A percentile compares a stretch with the other conserved stretches of the same genome.
These are phyloP conservation scores for Eudasyphora cyanicolor DNA, from an alignment of 2,888 invertebrate genomes.

Conservation along the genomic window DNA sequence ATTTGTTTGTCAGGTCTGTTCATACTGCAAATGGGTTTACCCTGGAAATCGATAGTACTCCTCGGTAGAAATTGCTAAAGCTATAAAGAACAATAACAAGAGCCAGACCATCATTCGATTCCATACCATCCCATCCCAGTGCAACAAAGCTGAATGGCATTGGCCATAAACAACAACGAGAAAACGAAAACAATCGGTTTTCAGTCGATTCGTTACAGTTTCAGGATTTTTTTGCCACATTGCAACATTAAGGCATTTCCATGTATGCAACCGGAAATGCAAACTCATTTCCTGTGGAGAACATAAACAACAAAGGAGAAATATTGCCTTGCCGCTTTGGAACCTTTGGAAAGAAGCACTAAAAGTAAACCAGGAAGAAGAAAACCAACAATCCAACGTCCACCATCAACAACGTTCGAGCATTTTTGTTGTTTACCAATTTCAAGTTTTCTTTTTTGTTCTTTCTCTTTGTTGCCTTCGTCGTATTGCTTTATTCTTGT, in stretches of 20 bases:
- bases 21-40: slow-evolving; percentile 8
- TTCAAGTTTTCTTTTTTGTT: background rate
- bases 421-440: background rate
- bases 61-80: background rate
- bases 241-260: slow-evolving; percentile 41
- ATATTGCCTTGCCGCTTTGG: too few relatives aligned
- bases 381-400: background rate
- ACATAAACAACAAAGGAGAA: slow-evolving; percentile 54
- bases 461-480: background rate
- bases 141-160: too few relatives aligned
- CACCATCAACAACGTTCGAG: background rate
- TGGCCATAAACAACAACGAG: slow-evolving; percentile 12
- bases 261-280: slow-evolving; percentile 61
- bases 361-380: background rate
- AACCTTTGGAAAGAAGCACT: too few relatives aligned
- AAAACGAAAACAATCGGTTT: background rate
- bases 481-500: background rate
- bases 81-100: too few relatives aligned
- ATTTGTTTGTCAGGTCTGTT: background rate
- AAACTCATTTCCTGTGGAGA: slow-evolving; percentile 63
- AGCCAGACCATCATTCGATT: too few relatives aligned
- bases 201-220: slow-evolving; percentile 11
- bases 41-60: slow-evolving; percentile 21
- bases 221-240: slow-evolving; percentile 8
- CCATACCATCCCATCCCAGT: too few relatives aligned